Evolutionary conservation across 2,888 invertebrate species (phyloP), one percentile per base, ranked within the genome.

Genomic region (Polietes domitor): DNA sequence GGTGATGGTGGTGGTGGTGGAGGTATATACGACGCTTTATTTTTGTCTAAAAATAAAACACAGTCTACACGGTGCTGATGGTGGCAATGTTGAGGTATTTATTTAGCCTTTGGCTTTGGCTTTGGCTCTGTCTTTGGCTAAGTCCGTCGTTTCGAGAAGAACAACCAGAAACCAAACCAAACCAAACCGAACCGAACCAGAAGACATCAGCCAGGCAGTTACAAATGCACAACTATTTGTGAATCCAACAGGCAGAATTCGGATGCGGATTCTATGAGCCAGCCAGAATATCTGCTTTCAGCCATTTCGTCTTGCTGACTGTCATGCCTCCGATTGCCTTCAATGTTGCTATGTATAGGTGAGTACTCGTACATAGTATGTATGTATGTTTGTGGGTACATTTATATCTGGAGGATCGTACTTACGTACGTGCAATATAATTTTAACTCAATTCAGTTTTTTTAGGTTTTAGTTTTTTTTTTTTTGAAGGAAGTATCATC

Each of bases 31-130:
- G 68, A 24, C 21, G 41, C 41, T 68, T 68, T 28, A 43, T 80
- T 86, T 86, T 87, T 86, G 86, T 89, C 89, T 89, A 89, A 89
- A 89, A 89, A 89, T 89, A 85, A 86, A 68, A 68, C 68, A 47
- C n/a, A 37, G 9, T 19, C n/a, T 50, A 50, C 50, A 17, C 50
- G 5, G n/a, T n/a, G n/a, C n/a, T n/a, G 63, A 32, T 15, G 17
- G 5, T 89, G 88, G 89, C 89, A 81, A 76, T 79, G 68, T 88
- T 88, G 88, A 89, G 90, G 89, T 89, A 89, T 90, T 89, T 90
- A 89, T 89, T 89, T 89, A 89, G 89, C 89, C 89, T 89, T 89
- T 89, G 84, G 68, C 43, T 68, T 68, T 65, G 37, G 41, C 21
- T 65, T 26, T 43, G 68, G n/a, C 37, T 68, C 24, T 68, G 24